Evolutionary conservation across 2,797 vertebrate genomes (phyloP).

Genomic region (Chrysocyon brachyurus): DNA sequence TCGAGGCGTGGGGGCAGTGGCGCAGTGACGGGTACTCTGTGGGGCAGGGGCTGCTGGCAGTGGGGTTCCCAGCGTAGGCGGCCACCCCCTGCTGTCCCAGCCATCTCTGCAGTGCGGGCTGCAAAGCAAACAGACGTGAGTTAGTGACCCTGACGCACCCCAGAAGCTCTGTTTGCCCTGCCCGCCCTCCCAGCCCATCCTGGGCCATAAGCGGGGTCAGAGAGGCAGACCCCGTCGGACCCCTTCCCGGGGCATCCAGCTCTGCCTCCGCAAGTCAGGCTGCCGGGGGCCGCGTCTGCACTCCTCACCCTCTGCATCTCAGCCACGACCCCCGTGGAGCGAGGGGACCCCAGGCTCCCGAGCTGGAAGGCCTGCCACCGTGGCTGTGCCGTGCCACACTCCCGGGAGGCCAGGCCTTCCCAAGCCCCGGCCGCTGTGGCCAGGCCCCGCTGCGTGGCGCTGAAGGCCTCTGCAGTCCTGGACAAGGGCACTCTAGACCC

Average conservation of each 20-base stretch:
- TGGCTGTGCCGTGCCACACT: accelerated
- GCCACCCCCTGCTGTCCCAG: conserved; percentile 50
- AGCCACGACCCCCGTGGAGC: too few relatives aligned
- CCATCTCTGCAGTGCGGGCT: conserved; percentile 81
- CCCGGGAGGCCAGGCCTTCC: not conserved
- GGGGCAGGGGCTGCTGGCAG: conserved; percentile 91
- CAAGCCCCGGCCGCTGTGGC: accelerated
- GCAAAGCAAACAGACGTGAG: conserved; percentile 20
- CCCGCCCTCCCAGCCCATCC: not conserved
- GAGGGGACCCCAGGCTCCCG: accelerated
- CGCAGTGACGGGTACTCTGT: conserved; percentile 88
- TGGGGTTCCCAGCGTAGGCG: conserved; percentile 89
- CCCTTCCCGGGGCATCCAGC: not conserved
- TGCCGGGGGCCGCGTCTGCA: not conserved
- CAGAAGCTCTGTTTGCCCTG: accelerated
- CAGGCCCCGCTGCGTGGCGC: accelerated
- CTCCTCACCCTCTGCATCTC: not conserved
- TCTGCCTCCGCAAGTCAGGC: accelerated
- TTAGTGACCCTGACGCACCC: not conserved
- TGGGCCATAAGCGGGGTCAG: not conserved
- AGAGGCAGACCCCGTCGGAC: too few relatives aligned
- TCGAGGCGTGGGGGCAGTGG: conserved; percentile 91
- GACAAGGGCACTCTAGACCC: not conserved
- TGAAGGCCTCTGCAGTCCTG: not conserved
- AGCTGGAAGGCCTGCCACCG: not conserved